Base-by-base conservation (phyloP, 2,797 vertebrate genomes). In the Anguilla obscura region DNA sequence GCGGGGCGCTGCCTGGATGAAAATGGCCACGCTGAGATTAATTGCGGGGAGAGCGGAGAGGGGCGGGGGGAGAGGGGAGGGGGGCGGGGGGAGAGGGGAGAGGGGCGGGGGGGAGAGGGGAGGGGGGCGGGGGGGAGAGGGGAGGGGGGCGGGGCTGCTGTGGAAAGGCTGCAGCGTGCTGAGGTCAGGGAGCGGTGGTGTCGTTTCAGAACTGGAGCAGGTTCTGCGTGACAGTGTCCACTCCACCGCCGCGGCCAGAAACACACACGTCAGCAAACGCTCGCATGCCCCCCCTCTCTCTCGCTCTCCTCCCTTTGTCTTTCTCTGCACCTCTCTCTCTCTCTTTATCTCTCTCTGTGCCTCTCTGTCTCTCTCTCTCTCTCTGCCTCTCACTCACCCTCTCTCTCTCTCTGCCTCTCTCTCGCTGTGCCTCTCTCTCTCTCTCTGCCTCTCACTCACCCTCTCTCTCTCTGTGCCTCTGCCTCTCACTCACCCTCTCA, bases 271-370 rank as follows among this genome's bases (percentile, higher is more conserved):
- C 74, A 79, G 74, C 74, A 79, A 79, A 45, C 7, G 36, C 12
- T 30, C 12, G 1, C 69, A 33, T 74, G 7, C 24, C 60, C 3
- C 60, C 60, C 69, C 10, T 33, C 33, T 33, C 54, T 56, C 54
- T 69, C 66, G 0, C 24, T 71, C 66, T 27, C 27, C 16, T 71
- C 7, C 27, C 66, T 71, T 30, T 71, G 7, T 71, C 66, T 71
- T 4, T 40, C 40, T 40, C 40, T 40, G 40, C 10, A 1, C 66
- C 27, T 4, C n/a, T 30, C 90, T 80, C 84, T 86, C 89, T 52
- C 85, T 50, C 58, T 50, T 1, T 74, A 14, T 89, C 52, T 30
- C 87, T 89, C 21, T 87, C 87, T 85, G 56, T 87, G 88, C 80
- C 69, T 30, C 88, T 66, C 84, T 54, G 33, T 74, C 9, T 0